Evolutionary conservation across 2,797 vertebrate genomes (phyloP).

Genomic region (Tamandua tetradactyla): DNA sequence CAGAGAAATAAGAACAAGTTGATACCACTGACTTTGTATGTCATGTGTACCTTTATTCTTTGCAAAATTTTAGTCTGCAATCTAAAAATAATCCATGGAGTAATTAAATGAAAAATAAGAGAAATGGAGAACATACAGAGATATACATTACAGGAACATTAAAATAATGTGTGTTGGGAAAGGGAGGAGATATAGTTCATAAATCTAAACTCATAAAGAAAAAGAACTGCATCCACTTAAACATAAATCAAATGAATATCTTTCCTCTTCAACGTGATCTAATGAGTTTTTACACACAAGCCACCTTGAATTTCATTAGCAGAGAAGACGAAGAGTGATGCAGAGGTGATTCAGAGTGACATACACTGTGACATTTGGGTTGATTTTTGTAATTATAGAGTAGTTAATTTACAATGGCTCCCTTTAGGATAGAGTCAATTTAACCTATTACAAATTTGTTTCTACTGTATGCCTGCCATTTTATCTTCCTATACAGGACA

Average conservation of each 20-base stretch:
- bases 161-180: background rate
- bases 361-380: accelerated
- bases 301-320: background rate
- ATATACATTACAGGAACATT: constrained; percentile 3
- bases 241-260: background rate
- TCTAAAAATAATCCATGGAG: constrained; percentile 17
- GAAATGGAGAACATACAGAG: background rate
- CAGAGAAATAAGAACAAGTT: background rate
- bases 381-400: background rate
- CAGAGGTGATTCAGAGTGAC: too few species aligned
- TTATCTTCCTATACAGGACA: background rate
- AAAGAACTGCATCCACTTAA: background rate
- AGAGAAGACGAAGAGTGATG: background rate
- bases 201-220: constrained; percentile 20
- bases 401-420: background rate
- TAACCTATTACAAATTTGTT: background rate
- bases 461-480: too few species aligned
- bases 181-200: background rate
- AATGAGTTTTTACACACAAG: background rate
- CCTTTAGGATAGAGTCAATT: background rate
- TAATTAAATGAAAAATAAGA: constrained; percentile 48
- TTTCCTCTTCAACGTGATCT: background rate
- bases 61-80: background rate
- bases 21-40: background rate
- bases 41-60: background rate